Base-by-base conservation (phyloP, 2,113 vertebrate genomes). In the Ophthalmolycus amberensis region DNA sequence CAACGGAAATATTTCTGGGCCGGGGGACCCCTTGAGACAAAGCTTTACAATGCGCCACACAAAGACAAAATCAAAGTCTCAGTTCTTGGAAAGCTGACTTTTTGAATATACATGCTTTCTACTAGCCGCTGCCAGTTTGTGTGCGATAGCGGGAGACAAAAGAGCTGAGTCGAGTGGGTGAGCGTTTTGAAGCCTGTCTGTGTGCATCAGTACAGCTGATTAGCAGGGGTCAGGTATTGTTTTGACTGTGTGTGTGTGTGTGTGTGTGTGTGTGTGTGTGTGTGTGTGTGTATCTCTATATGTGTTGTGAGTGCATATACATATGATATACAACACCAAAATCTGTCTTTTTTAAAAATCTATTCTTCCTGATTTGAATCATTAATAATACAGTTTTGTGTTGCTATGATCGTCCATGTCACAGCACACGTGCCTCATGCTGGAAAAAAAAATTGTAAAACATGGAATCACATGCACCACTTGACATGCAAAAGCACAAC, bases 121-220 rank as follows among this genome's bases (percentile, higher is more conserved):
- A 54, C 59, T 56, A 40, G 78, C 59, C 48, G 52, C 52, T 78
- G 83, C 62, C 70, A 81, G 71, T 42, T 75, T 74, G 59, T 73
- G 44, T 87, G 54, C 34, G 50, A 65, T 52, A 52, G 73, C 63
- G 34, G 66, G 34, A 65, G 84, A 85, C 67, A 85, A 81, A 75
- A 75, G 29, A 87, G 70, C 69, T 76, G 70, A 58, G 80, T 10
- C 67, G 48, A 74, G 63, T 46, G 32, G 9, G 37, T 77, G 70
- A 52, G 74, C 29, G 11, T 80, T 76, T 69, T 73, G 74, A 78
- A 65, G 38, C 38, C 74, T 66, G 81, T 71, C 73, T 81, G 73
- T 74, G 73, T 84, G 75, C 80, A 93, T 88, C 71, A 88, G 65
- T 58, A 70, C 76, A 77, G 67, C 80, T 85, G 85, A 89, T 85